Conservation (phyloP, 1,140 invertebrate genomes). For the Ctenoplectra terminalis region DNA sequence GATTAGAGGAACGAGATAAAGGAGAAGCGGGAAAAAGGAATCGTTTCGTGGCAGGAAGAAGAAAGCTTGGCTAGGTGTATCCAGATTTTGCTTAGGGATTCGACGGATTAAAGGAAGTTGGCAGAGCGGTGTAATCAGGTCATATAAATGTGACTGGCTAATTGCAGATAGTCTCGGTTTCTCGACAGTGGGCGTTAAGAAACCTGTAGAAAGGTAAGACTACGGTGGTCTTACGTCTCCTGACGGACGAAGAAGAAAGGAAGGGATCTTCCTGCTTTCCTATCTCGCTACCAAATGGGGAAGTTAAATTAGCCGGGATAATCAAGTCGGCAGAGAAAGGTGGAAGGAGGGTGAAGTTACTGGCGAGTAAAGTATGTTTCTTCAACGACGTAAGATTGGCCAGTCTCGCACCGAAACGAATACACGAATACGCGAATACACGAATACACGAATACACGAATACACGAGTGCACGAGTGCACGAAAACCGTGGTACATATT, state of each 20-base stretch:
- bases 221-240: slow-evolving; percentile 28
- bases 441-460: too few species aligned
- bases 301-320: slow-evolving; percentile 73
- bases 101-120: slow-evolving; percentile 54
- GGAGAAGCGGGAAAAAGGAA: background rate
- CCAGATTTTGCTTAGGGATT: slow-evolving; percentile 26
- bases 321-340: slow-evolving; percentile 59
- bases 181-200: slow-evolving; percentile 30
- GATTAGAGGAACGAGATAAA: background rate
- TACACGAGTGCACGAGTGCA: too few species aligned
- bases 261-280: slow-evolving; percentile 52
- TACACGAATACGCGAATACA: background rate
- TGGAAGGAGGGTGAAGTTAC: slow-evolving; percentile 52
- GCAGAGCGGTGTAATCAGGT: slow-evolving; percentile 66
- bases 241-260: slow-evolving; percentile 38
- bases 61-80: background rate
- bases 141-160: slow-evolving; percentile 75
- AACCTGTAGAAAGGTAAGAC: slow-evolving; percentile 55
- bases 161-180: slow-evolving; percentile 73
- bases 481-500: too few species aligned
- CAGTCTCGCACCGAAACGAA: slow-evolving; percentile 36
- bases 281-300: slow-evolving; percentile 63
- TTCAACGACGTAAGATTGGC: slow-evolving; percentile 54
- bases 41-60: background rate
- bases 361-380: slow-evolving; percentile 59